phyloP scores from a whole-genome alignment of 1,140 invertebrate genomes.

The Brachionus calyciflorus region DNA sequence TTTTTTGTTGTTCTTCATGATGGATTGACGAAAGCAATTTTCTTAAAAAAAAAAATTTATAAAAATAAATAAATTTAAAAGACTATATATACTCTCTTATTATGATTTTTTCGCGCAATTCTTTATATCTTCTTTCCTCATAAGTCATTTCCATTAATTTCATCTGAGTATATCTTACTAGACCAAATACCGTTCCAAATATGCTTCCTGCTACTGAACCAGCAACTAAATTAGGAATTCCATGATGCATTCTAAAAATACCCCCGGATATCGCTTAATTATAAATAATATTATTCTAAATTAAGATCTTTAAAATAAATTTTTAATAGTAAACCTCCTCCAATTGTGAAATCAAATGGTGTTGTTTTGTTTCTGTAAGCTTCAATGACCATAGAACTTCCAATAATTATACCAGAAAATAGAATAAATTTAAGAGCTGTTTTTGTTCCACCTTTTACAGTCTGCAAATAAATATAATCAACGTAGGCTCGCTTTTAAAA shows the following conservation, averaged over 20 bases:
- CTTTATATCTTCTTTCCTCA: constrained; percentile 21
- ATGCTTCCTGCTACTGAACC: background rate
- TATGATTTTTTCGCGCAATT: background rate
- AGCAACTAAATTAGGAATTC: background rate
- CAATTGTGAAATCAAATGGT: constrained; percentile 33
- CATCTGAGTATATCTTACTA: constrained; percentile 2
- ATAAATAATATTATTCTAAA: background rate
- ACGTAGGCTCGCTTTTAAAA: background rate
- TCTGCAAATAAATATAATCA: constrained; percentile 40
- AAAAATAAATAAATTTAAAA: too few species aligned
- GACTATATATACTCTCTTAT: background rate
- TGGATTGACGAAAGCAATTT: too few species aligned
- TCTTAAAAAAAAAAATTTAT: too few species aligned
- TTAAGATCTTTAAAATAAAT: background rate
- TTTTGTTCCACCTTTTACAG: constrained; percentile 6
- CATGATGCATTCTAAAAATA: constrained; percentile 27
- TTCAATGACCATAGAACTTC: constrained; percentile 6
- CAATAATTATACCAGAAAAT: constrained; percentile 17
- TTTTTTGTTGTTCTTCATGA: too few species aligned
- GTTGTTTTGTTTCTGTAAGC: constrained; percentile 36
- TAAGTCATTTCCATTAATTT: constrained; percentile 19
- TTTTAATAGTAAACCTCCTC: background rate
- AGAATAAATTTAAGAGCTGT: background rate
- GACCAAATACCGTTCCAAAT: constrained; percentile 30
- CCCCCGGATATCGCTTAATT: constrained; percentile 13